Percentiles rank a stretch among this genome's conserved stretches.
Conservation (phyloP, 2,113 vertebrate genomes). For the Sturnira hondurensis region DNA sequence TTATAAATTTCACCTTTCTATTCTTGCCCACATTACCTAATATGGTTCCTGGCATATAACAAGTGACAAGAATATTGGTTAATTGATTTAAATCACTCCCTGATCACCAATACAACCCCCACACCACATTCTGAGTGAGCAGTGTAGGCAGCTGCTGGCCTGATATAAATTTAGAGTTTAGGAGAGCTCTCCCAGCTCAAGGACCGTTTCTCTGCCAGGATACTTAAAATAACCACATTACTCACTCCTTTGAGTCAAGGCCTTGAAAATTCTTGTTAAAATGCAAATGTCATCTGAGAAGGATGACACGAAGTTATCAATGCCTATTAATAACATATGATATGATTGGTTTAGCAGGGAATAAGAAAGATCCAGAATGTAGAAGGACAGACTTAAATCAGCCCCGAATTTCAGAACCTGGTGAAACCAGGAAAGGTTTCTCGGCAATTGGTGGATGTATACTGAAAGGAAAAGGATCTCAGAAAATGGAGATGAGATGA, state of each 20-base stretch:
- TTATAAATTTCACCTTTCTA: constrained; percentile 38
- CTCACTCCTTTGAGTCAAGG: constrained; percentile 66
- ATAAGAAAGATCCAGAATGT: background rate
- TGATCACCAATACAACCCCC: constrained; percentile 6
- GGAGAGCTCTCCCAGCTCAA: constrained; percentile 55
- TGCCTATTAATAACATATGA: constrained; percentile 66
- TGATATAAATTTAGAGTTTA: constrained; percentile 60
- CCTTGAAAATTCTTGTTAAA: constrained; percentile 66
- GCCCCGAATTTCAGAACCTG: background rate
- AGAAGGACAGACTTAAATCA: constrained; percentile 22
- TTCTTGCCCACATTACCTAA: constrained; percentile 16
- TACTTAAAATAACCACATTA: constrained; percentile 66
- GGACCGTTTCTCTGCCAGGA: constrained; percentile 55
- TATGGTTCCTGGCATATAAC: background rate
- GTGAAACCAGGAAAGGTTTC: background rate
- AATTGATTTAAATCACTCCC: constrained; percentile 54
- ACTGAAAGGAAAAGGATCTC: background rate
- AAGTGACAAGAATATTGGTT: constrained; percentile 42
- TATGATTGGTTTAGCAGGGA: background rate
- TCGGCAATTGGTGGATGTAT: background rate
- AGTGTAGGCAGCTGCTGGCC: constrained; percentile 45
- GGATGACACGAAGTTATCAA: constrained; percentile 50
- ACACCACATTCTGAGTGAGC: constrained; percentile 32
- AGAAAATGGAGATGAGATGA: background rate
- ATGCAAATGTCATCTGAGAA: constrained; percentile 63